phyloP scores from a whole-genome alignment of 2,888 invertebrate genomes.

The Hypena proboscidalis region DNA sequence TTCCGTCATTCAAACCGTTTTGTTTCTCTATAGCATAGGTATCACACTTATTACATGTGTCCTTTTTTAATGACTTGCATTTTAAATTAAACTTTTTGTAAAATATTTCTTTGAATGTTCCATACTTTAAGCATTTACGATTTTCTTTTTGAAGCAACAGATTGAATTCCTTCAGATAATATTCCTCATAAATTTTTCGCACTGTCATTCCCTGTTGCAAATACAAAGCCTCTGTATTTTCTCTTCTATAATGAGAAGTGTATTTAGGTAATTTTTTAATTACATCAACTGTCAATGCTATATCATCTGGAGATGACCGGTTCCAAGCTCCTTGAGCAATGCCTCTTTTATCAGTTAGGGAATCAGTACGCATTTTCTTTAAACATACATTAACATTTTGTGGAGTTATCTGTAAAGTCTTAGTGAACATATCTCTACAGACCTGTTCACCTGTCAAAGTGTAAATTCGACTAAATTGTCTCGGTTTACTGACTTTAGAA shows the following conservation, averaged over 20 bases:
- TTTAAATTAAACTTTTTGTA: conserved; percentile 24
- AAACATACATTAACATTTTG: conserved; percentile 13
- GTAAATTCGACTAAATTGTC: conserved; percentile 11
- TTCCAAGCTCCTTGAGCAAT: neutral
- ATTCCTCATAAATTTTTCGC: no score
- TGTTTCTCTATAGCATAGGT: conserved; percentile 14
- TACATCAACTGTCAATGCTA: no score
- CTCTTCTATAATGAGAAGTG: no score
- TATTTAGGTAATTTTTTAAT: no score
- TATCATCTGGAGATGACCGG: neutral
- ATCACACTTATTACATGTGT: conserved; percentile 27
- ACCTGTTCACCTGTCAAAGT: conserved; percentile 9
- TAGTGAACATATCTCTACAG: conserved; percentile 17
- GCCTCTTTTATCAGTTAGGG: neutral
- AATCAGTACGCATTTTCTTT: conserved; percentile 2
- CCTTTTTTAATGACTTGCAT: conserved; percentile 18
- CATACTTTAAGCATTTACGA: no score
- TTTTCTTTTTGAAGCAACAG: no score
- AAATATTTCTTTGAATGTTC: conserved; percentile 17
- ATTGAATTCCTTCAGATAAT: no score
- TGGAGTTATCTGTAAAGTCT: conserved; percentile 14
- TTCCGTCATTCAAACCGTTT: conserved; percentile 15
- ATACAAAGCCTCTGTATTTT: no score
- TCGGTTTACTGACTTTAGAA: conserved; percentile 7
- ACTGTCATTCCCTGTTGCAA: no score